Base-by-base conservation (phyloP, 2,888 invertebrate genomes). In the Charanyca ferruginea region DNA sequence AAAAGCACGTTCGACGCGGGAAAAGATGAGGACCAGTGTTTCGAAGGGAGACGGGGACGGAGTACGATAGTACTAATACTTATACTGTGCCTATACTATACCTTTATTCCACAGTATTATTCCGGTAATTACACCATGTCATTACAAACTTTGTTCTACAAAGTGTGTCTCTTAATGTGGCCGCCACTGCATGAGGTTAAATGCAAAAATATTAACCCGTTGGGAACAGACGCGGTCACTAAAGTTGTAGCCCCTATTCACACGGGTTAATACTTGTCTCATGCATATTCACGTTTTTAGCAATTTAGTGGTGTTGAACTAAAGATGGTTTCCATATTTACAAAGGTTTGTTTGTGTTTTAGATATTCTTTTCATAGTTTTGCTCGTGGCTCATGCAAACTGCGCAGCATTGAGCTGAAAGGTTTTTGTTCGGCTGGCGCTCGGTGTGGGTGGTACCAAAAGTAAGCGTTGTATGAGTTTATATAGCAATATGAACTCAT, bases 131-230 rank as follows among this genome's bases (percentile, higher is more conserved):
- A 65, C 77, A 62, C 68, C 62, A 80, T 1, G 77, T 84, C 81
- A 86, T 85, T 83, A 85, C 73, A 67, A 86, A 86, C 77, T 83
- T 86, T 76, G 79, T 83, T 74, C 79, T 47, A 65, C 66, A 25
- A 69, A 84, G 32, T 22, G 32, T 22, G 82, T 79, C 83, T 82
- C 84, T 81, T 81, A 81, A 84, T 80, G 83, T 75, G 80, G 74
- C 81, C 83, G 76, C 75, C 83, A 85, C 85, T 83, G 87, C 87
- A 88, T 87, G 85, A 84, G 83, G 44, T 82, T 85, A 85, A 83
- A 89, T 90, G 83, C 86, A 87, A 90, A 80, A 89, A 90, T 89
- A 89, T 89, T 84, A 87, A 81, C 84, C 83, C 86, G 49, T 38
- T 1, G 81, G 68, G 81, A 79, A 18, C 35, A 23, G 5, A 25